A percentile compares a stretch with the other conserved stretches of the same genome.
Conservation (phyloP, 2,888 invertebrate genomes). For the Zaprionus obscuricornis region DNA sequence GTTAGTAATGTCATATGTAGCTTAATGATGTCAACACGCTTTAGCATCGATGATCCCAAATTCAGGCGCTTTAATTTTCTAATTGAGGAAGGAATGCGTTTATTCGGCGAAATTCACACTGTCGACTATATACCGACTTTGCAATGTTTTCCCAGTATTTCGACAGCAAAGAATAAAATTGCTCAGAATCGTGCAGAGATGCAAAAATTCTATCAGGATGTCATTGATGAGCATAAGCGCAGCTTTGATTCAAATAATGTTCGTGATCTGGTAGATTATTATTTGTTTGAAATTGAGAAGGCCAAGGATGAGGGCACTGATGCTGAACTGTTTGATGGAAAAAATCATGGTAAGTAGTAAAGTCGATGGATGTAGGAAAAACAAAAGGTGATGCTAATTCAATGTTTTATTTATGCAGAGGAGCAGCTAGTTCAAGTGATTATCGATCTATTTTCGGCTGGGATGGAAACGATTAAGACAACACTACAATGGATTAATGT, state of each 20-base stretch:
- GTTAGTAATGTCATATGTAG: slow-evolving; percentile 96
- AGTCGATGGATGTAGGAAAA: no score
- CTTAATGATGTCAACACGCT: slow-evolving; percentile 94
- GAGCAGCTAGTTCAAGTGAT: slow-evolving; percentile 95
- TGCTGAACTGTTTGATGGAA: slow-evolving; percentile 91
- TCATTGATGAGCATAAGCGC: slow-evolving; percentile 91
- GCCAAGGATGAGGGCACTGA: slow-evolving; percentile 91
- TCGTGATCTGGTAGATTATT: slow-evolving; percentile 93
- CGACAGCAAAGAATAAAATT: slow-evolving; percentile 86
- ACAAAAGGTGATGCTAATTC: no score
- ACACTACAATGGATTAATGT: slow-evolving; percentile 94
- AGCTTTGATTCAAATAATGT: slow-evolving; percentile 90
- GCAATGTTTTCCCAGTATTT: slow-evolving; percentile 87
- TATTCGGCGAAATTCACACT: slow-evolving; percentile 92
- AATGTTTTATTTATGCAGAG: slow-evolving; percentile 85
- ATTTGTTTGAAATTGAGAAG: slow-evolving; percentile 92
- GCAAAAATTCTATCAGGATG: slow-evolving; percentile 92
- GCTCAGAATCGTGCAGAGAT: slow-evolving; percentile 91
- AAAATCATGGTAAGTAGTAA: slow-evolving; percentile 90
- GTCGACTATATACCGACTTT: slow-evolving; percentile 93
- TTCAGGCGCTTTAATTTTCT: slow-evolving; percentile 92
- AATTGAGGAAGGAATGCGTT: slow-evolving; percentile 95
- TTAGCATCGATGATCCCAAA: slow-evolving; percentile 89
- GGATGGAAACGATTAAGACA: slow-evolving; percentile 96
- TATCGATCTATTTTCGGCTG: slow-evolving; percentile 95